Conservation (phyloP, 92 coral and sea anemone genomes). For the Phenganax marumi region DNA sequence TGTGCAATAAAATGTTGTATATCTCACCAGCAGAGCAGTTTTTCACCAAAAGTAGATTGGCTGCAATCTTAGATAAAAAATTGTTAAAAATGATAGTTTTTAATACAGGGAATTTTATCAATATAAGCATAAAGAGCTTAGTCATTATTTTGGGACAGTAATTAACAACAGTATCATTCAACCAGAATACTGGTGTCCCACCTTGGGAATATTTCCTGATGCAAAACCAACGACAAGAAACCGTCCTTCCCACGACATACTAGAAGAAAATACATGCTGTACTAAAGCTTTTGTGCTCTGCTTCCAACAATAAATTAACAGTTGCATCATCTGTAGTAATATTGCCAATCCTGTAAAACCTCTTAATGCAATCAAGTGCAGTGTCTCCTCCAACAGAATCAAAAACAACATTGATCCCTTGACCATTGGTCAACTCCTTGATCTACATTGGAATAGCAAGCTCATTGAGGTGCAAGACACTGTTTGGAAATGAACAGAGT, state of each 20-base stretch:
- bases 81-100: too few relatives aligned
- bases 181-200: slow-evolving; percentile 9
- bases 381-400: slow-evolving; percentile 92
- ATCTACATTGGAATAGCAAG: slow-evolving; percentile 45
- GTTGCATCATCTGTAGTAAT: neutral
- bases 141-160: neutral
- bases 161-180: neutral
- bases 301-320: neutral
- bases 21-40: slow-evolving; percentile 70
- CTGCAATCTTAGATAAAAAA: slow-evolving; percentile 62
- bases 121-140: too few relatives aligned
- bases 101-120: neutral
- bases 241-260: slow-evolving; percentile 81
- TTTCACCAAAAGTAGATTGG: slow-evolving; percentile 73
- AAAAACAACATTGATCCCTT: slow-evolving; percentile 83
- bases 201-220: slow-evolving; percentile 82
- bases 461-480: neutral
- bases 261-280: slow-evolving; percentile 28
- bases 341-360: slow-evolving; percentile 26
- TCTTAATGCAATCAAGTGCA: slow-evolving; percentile 73
- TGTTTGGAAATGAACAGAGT: neutral
- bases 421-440: slow-evolving; percentile 77
- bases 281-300: neutral
- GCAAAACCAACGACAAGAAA: slow-evolving; percentile 79
- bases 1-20: neutral